These are phyloP conservation scores for Zosterops pallidus DNA, from an alignment of 2,113 vertebrate species.

Conservation along the genomic window DNA sequence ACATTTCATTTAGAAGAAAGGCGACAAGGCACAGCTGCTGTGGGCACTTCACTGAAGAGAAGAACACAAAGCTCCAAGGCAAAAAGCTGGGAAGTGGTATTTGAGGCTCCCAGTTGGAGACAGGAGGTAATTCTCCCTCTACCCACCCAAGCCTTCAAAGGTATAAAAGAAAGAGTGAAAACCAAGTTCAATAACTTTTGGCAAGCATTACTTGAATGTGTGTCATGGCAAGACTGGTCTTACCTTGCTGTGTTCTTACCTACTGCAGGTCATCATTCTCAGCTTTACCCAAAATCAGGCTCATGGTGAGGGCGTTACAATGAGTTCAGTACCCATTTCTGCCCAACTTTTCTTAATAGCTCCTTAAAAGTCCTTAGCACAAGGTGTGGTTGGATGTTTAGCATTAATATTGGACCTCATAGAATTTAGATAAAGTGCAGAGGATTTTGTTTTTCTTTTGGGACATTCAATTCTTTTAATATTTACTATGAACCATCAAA, in stretches of 20 bases:
- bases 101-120: neutral
- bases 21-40: neutral
- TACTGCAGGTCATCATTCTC: neutral
- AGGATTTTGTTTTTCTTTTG: neutral
- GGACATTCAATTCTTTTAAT: neutral
- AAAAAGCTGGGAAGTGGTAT: neutral
- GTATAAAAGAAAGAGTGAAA: neutral
- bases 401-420: neutral
- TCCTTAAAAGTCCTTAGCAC: neutral
- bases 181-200: neutral
- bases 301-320: neutral
- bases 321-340: neutral
- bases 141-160: neutral
- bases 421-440: neutral
- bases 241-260: neutral
- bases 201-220: neutral
- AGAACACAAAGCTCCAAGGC: neutral
- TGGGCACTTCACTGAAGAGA: neutral
- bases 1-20: neutral
- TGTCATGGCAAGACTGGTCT: neutral
- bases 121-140: neutral
- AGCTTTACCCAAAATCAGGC: neutral
- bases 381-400: neutral
- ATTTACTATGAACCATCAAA: neutral
- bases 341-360: neutral